Conservation (phyloP, 2,888 invertebrate species). For the Pachliopta kotzebuea region DNA sequence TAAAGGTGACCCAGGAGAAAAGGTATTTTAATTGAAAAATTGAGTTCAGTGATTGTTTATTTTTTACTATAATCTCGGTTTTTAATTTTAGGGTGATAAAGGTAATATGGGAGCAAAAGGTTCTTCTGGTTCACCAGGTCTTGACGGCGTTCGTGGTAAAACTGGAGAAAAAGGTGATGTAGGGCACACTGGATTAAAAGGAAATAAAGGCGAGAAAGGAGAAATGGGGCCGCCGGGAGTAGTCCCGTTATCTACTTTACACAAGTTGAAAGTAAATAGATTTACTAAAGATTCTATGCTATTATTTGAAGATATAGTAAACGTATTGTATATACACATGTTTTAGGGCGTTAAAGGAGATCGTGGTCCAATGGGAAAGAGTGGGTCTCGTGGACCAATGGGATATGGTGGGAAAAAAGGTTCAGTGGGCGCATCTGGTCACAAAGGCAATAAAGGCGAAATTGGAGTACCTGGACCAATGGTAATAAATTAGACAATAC, state of each 20-base stretch:
- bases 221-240: conserved; percentile 78
- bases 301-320: too few species aligned
- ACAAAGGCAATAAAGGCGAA: conserved; percentile 75
- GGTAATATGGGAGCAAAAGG: conserved; percentile 86
- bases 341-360: conserved; percentile 42
- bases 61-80: too few species aligned
- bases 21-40: too few species aligned
- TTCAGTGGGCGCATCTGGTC: conserved; percentile 56
- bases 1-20: conserved; percentile 54
- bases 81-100: conserved; percentile 78
- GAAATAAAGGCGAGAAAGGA: conserved; percentile 85
- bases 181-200: conserved; percentile 46
- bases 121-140: conserved; percentile 48
- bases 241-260: conserved; percentile 34
- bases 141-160: conserved; percentile 77
- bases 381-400: conserved; percentile 73
- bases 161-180: conserved; percentile 77
- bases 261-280: conserved; percentile 37
- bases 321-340: background rate
- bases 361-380: conserved; percentile 76
- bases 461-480: conserved; percentile 25
- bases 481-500: conserved; percentile 34
- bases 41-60: too few species aligned
- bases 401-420: conserved; percentile 68
- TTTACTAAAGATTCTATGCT: too few species aligned